phyloP scores from a whole-genome alignment of 1,140 invertebrate genomes.

The Tribolium madens region DNA sequence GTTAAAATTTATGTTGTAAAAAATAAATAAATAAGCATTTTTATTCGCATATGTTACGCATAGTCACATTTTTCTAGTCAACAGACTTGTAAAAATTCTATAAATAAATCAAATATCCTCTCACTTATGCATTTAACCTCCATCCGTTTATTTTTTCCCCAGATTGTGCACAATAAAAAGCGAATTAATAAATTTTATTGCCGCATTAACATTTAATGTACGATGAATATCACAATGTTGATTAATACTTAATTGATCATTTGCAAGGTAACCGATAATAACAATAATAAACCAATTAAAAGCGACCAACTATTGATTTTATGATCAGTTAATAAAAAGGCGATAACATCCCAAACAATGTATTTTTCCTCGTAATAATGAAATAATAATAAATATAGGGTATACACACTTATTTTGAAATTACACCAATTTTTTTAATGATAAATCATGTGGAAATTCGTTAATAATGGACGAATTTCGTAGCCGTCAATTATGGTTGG shows the following conservation, averaged over 20 bases:
- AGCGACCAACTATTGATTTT: constrained; percentile 1
- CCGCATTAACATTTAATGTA: constrained; percentile 1
- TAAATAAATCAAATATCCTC: neutral
- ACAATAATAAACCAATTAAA: constrained; percentile 23
- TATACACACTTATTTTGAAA: constrained; percentile 4
- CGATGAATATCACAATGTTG: constrained; percentile 2
- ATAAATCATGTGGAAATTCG: constrained; percentile 24
- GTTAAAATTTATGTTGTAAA: no score
- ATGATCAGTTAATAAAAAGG: constrained; percentile 11
- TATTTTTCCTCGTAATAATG: neutral
- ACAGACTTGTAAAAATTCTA: neutral
- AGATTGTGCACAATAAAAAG: constrained; percentile 6
- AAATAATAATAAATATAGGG: constrained; percentile 25
- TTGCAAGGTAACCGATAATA: neutral
- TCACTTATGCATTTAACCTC: neutral
- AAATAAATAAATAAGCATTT: no score
- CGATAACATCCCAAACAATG: constrained; percentile 17
- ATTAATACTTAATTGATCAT: constrained; percentile 9
- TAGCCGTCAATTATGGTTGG: constrained; percentile 3
- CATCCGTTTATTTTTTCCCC: neutral
- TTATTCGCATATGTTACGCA: neutral
- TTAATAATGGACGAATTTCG: constrained; percentile 7
- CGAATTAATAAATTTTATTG: constrained; percentile 2
- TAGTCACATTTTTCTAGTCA: neutral
- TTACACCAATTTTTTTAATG: neutral